Evolutionary conservation across 2,113 vertebrate genomes (phyloP).

Genomic region (Odontesthes bonariensis): DNA sequence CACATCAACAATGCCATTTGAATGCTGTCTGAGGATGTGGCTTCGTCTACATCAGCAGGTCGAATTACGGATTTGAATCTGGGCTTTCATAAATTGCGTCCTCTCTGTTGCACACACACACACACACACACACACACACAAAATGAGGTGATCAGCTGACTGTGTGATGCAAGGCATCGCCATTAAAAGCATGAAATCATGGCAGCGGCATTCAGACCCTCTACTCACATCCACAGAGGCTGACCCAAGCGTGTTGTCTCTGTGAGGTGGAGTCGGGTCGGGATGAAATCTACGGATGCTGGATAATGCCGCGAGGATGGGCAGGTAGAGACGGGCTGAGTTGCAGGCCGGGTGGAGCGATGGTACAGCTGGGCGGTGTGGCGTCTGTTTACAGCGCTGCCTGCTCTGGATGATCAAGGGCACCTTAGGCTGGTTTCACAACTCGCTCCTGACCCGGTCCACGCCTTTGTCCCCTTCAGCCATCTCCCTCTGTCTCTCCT

Average conservation of each 20-base stretch:
- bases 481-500: constrained; percentile 54
- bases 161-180: constrained; percentile 29
- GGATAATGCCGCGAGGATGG: constrained; percentile 23
- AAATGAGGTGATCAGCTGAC: constrained; percentile 43
- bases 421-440: constrained; percentile 15
- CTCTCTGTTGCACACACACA: background rate
- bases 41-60: constrained; percentile 49
- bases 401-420: constrained; percentile 40
- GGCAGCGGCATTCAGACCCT: no score
- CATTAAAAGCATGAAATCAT: background rate
- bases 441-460: constrained; percentile 50
- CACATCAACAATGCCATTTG: constrained; percentile 31
- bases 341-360: constrained; percentile 39
- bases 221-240: constrained; percentile 41
- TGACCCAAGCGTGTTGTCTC: background rate
- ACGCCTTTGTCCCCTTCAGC: constrained; percentile 41
- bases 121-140: background rate
- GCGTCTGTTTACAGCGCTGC: background rate
- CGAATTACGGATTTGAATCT: constrained; percentile 49
- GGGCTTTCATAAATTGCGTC: constrained; percentile 26
- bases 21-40: constrained; percentile 61
- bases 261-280: background rate
- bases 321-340: constrained; percentile 1
- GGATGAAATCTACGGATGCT: background rate
- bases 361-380: background rate